Conservation (phyloP, 1,140 invertebrate species). For the Orius laevigatus region DNA sequence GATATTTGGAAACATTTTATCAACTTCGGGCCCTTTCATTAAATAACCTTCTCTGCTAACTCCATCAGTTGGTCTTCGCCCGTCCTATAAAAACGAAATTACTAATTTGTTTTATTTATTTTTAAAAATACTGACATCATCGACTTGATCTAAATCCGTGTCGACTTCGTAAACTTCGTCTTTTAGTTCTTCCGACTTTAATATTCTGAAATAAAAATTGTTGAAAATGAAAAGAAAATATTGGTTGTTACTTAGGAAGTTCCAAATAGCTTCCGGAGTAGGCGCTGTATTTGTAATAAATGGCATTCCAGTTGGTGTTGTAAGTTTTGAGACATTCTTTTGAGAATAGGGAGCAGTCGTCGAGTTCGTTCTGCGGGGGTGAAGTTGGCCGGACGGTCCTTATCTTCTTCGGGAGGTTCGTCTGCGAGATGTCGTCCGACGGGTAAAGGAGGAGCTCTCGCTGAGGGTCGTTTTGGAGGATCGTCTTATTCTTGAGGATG, state of each 20-base stretch:
- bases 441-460: slow-evolving; percentile 78
- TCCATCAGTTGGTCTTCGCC: slow-evolving; percentile 31
- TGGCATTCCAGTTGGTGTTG: slow-evolving; percentile 66
- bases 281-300: slow-evolving; percentile 73
- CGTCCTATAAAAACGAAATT: no score
- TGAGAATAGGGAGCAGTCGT: slow-evolving; percentile 53
- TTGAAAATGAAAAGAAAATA: background rate
- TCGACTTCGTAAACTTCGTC: slow-evolving; percentile 78
- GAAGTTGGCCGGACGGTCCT: slow-evolving; percentile 59
- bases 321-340: slow-evolving; percentile 76
- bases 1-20: slow-evolving; percentile 70
- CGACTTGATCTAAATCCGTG: slow-evolving; percentile 63
- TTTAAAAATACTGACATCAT: slow-evolving; percentile 41
- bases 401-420: slow-evolving; percentile 56
- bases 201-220: slow-evolving; percentile 31
- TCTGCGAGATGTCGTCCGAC: slow-evolving; percentile 78
- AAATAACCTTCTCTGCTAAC: slow-evolving; percentile 80
- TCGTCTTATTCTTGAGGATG: slow-evolving; percentile 74
- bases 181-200: slow-evolving; percentile 44
- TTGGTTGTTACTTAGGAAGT: slow-evolving; percentile 51
- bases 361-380: slow-evolving; percentile 32
- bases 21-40: slow-evolving; percentile 77
- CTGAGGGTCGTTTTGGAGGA: slow-evolving; percentile 83
- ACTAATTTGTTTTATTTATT: background rate
- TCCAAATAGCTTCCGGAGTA: slow-evolving; percentile 73